Percentiles rank a stretch among this genome's conserved stretches.
Conservation (phyloP, 2,113 vertebrate species). For the Forbesichthys papilliferus region DNA sequence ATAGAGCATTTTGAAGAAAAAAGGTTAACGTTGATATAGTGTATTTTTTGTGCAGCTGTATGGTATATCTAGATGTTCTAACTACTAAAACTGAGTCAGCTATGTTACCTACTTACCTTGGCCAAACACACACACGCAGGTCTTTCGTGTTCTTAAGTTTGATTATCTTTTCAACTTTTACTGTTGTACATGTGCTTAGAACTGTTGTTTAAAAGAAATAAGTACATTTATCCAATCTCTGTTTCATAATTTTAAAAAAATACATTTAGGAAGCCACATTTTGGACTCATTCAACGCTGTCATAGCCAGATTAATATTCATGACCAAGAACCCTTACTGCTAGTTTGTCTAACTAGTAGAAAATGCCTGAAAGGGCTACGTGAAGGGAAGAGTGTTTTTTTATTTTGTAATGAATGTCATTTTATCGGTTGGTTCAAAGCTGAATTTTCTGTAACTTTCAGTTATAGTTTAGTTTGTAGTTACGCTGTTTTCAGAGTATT, state of each 20-base stretch:
- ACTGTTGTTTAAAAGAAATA: constrained; percentile 12
- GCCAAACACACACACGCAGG: constrained; percentile 41
- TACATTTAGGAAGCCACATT: constrained; percentile 7
- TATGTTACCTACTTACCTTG: constrained; percentile 6
- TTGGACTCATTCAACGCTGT: constrained; percentile 35
- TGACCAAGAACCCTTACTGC: constrained; percentile 22
- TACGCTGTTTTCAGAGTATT: constrained; percentile 17
- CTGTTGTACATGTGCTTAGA: constrained; percentile 42
- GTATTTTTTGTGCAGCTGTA: constrained; percentile 1
- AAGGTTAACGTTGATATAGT: background rate
- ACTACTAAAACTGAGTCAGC: too few relatives aligned
- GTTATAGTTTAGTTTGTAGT: constrained; percentile 15
- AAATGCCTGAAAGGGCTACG: background rate
- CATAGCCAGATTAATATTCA: constrained; percentile 9
- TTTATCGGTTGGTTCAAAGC: constrained; percentile 25
- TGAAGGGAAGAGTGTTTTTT: constrained; percentile 33
- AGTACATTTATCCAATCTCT: constrained; percentile 31
- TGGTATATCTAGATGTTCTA: background rate
- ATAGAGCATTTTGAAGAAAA: background rate
- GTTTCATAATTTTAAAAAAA: constrained; percentile 20
- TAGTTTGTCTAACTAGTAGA: constrained; percentile 44
- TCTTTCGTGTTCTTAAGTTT: constrained; percentile 44
- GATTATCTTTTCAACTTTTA: constrained; percentile 16
- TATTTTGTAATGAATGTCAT: constrained; percentile 42
- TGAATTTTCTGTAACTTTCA: constrained; percentile 28